Evolutionary conservation across 1,140 invertebrate genomes (phyloP).

Genomic region (Dreissena rostriformis): DNA sequence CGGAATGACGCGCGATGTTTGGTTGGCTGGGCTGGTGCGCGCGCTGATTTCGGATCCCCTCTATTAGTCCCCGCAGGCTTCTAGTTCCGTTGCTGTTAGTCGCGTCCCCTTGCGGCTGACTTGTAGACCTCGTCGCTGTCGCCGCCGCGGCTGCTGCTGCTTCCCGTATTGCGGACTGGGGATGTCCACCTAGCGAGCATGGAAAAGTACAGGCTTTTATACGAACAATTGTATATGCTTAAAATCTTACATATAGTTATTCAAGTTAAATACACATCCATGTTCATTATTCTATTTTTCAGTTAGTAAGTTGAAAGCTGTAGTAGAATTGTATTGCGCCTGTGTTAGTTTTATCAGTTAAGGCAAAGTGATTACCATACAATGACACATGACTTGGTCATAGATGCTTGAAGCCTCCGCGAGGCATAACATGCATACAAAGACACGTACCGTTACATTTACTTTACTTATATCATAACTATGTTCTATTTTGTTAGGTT

Average conservation of each 20-base stretch:
- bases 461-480: too few species aligned
- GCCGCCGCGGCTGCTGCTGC: neutral
- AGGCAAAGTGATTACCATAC: too few species aligned
- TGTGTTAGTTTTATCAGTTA: too few species aligned
- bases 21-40: neutral
- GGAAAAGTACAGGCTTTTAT: neutral
- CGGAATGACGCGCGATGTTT: constrained; percentile 22
- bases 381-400: too few species aligned
- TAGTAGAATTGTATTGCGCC: too few species aligned
- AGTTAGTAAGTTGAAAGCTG: too few species aligned
- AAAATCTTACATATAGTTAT: neutral
- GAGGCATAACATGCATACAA: too few species aligned
- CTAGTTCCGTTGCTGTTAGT: constrained; percentile 4
- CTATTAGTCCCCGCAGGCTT: constrained; percentile 35
- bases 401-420: too few species aligned
- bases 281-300: too few species aligned
- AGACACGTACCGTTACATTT: too few species aligned
- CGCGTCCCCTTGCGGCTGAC: neutral
- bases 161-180: constrained; percentile 23
- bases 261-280: too few species aligned
- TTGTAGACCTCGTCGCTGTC: neutral
- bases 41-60: constrained; percentile 1
- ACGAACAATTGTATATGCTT: neutral
- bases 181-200: constrained; percentile 35
- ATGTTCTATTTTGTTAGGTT: too few species aligned